These are phyloP conservation scores for Drosophila paramelanica DNA, from an alignment of 2,888 invertebrate species.

Conservation along the genomic window DNA sequence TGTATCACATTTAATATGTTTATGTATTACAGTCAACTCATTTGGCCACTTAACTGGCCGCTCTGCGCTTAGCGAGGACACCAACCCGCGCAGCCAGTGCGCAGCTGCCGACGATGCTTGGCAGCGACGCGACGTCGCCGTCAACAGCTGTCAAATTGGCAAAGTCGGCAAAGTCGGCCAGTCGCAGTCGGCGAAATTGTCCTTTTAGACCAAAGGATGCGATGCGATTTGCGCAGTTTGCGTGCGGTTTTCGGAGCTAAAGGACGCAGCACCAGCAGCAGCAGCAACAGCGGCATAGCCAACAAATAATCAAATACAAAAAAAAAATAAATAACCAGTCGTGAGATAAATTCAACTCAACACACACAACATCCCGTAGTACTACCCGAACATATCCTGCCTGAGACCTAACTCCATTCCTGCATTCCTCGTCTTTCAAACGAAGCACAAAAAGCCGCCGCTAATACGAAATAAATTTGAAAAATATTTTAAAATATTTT, in stretches of 20 bases:
- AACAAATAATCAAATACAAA: conserved; percentile 13
- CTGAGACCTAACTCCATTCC: neutral
- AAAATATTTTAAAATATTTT: neutral
- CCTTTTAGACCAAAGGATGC: conserved; percentile 74
- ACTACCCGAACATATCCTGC: neutral
- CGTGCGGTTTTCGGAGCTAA: conserved; percentile 80
- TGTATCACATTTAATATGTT: no score
- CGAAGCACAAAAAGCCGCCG: conserved; percentile 9
- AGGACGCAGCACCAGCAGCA: conserved; percentile 65
- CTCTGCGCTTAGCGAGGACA: conserved; percentile 27
- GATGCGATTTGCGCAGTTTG: conserved; percentile 77
- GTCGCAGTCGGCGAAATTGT: conserved; percentile 17
- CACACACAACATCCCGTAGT: conserved; percentile 10
- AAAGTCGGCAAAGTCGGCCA: conserved; percentile 12
- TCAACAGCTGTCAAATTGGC: conserved; percentile 39
- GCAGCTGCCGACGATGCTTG: conserved; percentile 36
- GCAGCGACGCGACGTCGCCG: conserved; percentile 12
- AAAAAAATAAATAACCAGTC: conserved; percentile 5
- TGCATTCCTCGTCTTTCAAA: neutral
- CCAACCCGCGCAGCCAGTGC: conserved; percentile 29
- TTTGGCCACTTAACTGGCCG: conserved; percentile 5
- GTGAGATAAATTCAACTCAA: conserved; percentile 24
- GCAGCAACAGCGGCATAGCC: conserved; percentile 57
- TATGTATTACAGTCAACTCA: neutral
- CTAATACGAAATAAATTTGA: neutral